Conservation (phyloP, 1,140 invertebrate genomes). For the Drosophila dunni region DNA sequence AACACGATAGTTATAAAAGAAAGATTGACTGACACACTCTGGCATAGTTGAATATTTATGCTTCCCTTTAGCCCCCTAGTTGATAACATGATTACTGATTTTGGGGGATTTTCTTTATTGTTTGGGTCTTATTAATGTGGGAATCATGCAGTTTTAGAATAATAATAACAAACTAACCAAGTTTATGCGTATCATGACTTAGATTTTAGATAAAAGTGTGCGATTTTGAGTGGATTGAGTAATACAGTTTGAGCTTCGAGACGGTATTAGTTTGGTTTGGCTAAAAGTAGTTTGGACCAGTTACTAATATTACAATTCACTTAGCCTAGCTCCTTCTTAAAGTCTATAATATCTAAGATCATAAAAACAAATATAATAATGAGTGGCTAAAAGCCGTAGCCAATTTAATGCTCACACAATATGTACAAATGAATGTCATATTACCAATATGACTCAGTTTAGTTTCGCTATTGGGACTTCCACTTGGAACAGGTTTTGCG, state of each 20-base stretch:
- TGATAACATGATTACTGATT: background rate
- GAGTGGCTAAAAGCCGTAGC: slow-evolving; percentile 41
- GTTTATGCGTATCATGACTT: slow-evolving; percentile 73
- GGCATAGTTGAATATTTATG: slow-evolving; percentile 38
- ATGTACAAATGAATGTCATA: slow-evolving; percentile 64
- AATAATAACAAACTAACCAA: slow-evolving; percentile 71
- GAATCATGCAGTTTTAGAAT: slow-evolving; percentile 75
- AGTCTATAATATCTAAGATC: background rate
- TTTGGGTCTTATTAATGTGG: slow-evolving; percentile 74
- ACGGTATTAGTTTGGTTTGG: no score
- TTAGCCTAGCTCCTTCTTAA: background rate
- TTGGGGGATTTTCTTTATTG: slow-evolving; percentile 39
- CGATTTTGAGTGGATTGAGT: slow-evolving; percentile 52
- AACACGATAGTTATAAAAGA: slow-evolving; percentile 60
- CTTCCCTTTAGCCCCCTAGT: slow-evolving; percentile 20
- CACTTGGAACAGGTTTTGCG: slow-evolving; percentile 51
- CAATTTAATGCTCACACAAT: slow-evolving; percentile 62
- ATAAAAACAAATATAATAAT: slow-evolving; percentile 21
- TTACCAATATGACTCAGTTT: slow-evolving; percentile 47
- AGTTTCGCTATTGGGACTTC: slow-evolving; percentile 15
- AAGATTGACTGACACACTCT: slow-evolving; percentile 40
- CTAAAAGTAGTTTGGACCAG: no score
- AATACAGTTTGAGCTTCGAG: slow-evolving; percentile 36
- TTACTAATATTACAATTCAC: background rate
- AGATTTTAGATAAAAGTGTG: slow-evolving; percentile 58